A percentile compares a stretch with the other conserved stretches of the same genome.
Conservation (phyloP, 2,888 invertebrate genomes). For the Drosophila histrio region DNA sequence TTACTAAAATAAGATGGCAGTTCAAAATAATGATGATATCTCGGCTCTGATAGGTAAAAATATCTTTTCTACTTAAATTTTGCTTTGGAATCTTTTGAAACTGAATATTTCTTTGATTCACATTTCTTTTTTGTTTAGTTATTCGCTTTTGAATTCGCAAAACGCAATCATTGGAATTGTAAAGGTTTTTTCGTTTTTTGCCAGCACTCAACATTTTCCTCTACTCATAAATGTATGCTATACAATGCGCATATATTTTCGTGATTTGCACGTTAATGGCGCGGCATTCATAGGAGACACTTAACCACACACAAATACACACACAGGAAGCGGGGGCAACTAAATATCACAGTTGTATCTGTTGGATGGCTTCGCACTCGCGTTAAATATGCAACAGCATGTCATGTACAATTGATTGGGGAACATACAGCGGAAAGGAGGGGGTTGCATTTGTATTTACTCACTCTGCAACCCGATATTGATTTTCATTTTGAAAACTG, state of each 20-base stretch:
- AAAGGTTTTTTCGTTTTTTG: constrained; percentile 1
- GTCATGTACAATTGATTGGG: constrained; percentile 44
- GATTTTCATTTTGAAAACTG: constrained; percentile 66
- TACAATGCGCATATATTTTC: constrained; percentile 34
- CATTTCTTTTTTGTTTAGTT: not conserved
- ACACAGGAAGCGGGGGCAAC: not conserved
- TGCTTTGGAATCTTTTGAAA: not conserved
- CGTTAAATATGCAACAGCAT: constrained; percentile 77
- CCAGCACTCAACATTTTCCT: not conserved
- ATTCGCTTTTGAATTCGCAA: constrained; percentile 4
- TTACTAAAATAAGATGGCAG: no score
- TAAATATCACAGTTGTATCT: constrained; percentile 31
- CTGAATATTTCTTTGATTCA: not conserved
- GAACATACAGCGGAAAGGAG: not conserved
- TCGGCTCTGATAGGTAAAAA: no score
- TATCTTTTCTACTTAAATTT: no score
- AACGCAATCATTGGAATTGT: constrained; percentile 14
- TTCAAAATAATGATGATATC: no score
- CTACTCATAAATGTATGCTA: constrained; percentile 21
- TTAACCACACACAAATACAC: constrained; percentile 6
- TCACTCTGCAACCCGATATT: constrained; percentile 42
- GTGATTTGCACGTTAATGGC: constrained; percentile 48
- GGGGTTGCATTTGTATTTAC: constrained; percentile 31
- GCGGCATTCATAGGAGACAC: constrained; percentile 4
- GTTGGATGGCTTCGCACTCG: constrained; percentile 68